Evolutionary conservation across 2,888 invertebrate genomes (phyloP).

Genomic region (Halocaridina rubra): DNA sequence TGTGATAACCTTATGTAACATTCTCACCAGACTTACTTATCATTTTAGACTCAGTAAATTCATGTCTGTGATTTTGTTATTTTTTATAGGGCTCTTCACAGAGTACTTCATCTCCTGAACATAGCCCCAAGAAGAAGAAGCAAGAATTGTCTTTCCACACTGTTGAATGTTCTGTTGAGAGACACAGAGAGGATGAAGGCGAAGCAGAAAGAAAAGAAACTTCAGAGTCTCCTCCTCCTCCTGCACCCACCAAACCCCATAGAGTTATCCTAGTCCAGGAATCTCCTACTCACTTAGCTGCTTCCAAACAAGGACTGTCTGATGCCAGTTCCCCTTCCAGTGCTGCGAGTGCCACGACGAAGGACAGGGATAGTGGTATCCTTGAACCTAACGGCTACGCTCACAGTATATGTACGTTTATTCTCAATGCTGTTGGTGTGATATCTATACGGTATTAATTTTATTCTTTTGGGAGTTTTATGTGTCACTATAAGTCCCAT

Average conservation of each 20-base stretch:
- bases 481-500: no score
- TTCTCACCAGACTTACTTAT: no score
- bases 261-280: constrained; percentile 37
- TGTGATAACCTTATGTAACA: no score
- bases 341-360: neutral
- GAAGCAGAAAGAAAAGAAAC: no score
- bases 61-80: no score
- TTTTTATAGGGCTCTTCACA: neutral
- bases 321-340: neutral
- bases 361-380: constrained; percentile 13
- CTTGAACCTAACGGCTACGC: constrained; percentile 9
- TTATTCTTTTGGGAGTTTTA: no score
- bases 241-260: constrained; percentile 1
- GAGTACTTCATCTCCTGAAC: neutral
- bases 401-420: no score
- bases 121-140: neutral
- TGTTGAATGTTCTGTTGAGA: neutral
- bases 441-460: no score
- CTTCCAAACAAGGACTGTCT: neutral
- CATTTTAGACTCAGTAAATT: no score
- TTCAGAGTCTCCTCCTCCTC: neutral
- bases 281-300: constrained; percentile 22
- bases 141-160: neutral
- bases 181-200: neutral
- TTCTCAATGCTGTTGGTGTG: no score